Percentiles rank a stretch among this genome's conserved stretches.
Evolutionary conservation across 2,797 vertebrate species (phyloP).

Genomic region (Xenopus petersii): DNA sequence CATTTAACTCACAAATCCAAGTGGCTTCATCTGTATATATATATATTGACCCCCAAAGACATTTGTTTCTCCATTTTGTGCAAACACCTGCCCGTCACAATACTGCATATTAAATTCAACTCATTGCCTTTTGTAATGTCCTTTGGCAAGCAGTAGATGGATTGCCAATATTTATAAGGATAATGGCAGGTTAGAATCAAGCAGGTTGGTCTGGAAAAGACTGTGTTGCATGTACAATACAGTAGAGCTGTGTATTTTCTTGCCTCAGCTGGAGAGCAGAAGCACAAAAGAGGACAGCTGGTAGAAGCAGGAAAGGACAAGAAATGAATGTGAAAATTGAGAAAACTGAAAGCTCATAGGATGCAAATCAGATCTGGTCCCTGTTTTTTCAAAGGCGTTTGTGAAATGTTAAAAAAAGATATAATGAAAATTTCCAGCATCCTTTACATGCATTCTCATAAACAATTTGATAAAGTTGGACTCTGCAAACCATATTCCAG

Average conservation of each 20-base stretch:
- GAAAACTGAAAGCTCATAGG: slow-evolving; percentile 9
- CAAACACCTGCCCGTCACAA: no score
- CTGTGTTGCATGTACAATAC: neutral
- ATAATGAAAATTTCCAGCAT: slow-evolving; percentile 18
- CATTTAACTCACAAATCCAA: no score
- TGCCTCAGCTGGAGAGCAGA: neutral
- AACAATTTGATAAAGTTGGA: slow-evolving; percentile 4
- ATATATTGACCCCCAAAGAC: neutral
- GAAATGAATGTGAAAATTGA: neutral
- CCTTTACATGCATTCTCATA: slow-evolving; percentile 7
- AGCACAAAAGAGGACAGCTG: slow-evolving; percentile 27
- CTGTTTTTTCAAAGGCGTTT: neutral
- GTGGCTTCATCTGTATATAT: no score
- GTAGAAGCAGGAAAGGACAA: slow-evolving; percentile 4
- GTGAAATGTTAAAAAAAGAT: neutral
- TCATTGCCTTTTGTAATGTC: neutral
- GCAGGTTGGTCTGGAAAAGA: neutral
- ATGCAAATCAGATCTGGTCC: slow-evolving; percentile 14
- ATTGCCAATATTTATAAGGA: neutral
- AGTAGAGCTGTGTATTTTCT: neutral
- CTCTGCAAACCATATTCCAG: slow-evolving; percentile 39
- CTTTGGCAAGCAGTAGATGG: neutral
- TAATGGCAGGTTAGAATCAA: neutral
- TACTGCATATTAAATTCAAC: neutral
- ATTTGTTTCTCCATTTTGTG: neutral